Evolutionary conservation across 2,797 vertebrate genomes (phyloP), one percentile per base, ranked within the genome.

Genomic region (Triplophysa bombifrons): DNA sequence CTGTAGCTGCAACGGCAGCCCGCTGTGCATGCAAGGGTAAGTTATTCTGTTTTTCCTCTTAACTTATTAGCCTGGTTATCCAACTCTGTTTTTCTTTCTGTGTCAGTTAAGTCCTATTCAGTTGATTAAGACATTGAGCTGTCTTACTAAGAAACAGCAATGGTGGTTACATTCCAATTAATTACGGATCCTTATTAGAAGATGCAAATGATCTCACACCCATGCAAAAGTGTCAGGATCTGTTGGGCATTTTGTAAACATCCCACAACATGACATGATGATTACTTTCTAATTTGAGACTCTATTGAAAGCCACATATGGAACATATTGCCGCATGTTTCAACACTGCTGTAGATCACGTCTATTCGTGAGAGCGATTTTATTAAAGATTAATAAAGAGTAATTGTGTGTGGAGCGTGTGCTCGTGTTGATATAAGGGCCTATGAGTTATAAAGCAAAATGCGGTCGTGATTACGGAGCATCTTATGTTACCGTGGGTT

Each of bases 1-100:
- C 80, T 90, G 88, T 89, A 86, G 84, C 84, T 80, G 71, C 83
- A 87, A 78, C 85, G 83, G 88, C 84, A 86, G 81, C 77, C 16
- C 6, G 25, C 61, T 8, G 34, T 7, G 34, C 58, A 48, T 72
- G 79, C 83, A 27, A 76, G 73, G 77, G 41, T 27, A 44, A 64
- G 84, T 84, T 78, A 88, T 84, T 86, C 78, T 51, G 58, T 44
- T 78, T 73, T 74, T 75, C 58, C 77, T 64, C 69, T 80, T 74
- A 46, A 75, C 85, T 75, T 81, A 74, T 55, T 70, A 6, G 34
- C 56, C 38, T 5, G 22, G 72, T 46, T 56, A 25, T 66, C 48
- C 22, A n/a, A 4, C 68, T 22, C 14, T 55, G 17, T 19, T 30
- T 61, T 67, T 53, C 46, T 66, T 14, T 51, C 60, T 38, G 4